Evolutionary conservation across 2,113 vertebrate genomes (phyloP), one percentile per base, ranked within the genome.

Genomic region (Anarrhichthys ocellatus): DNA sequence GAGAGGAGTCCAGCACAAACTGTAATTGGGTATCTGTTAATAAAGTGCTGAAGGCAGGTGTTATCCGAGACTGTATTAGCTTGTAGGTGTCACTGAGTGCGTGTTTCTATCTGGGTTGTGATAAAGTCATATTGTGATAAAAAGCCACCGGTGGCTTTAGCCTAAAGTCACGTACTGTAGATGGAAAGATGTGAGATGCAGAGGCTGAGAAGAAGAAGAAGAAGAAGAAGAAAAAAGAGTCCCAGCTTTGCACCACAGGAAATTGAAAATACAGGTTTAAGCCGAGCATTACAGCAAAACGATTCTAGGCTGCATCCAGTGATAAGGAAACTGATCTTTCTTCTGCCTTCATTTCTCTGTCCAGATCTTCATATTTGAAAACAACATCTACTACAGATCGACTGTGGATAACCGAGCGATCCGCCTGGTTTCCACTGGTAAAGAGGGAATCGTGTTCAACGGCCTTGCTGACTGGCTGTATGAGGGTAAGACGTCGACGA

Each of bases 301-400:
- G 1, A 40, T 59, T 48, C 10, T 2, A 27, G 69, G n/a, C 40
- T 32, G 3, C 50, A 13, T 32, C 44, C 58, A 29, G 44, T 15
- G 34, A 73, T 24, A 14, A 6, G 46, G 61, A 69, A 15, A 68
- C 14, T 67, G 54, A 77, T 67, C 61, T 65, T 34, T n/a, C 1
- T 9, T 85, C 64, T 69, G 40, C 17, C 6, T 48, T 11, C 17
- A 6, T 40, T n/a, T 78, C 42, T 84, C 58, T 72, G 13, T 77
- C 73, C 91, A 99, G 98, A 96, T 99, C 87, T 99, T 98, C 93
- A 97, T 99, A 91, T 99, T 99, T 90, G 98, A 99, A 92, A 99
- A 99, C 94, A 99, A 99, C 93, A 98, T 99, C 92, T 99, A 98
- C 95, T 99, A 99, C 94, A 96, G 96, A 69, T 89, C 96, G 0